Conservation (phyloP, 2,113 vertebrate genomes). For the Stigmatopora argus region DNA sequence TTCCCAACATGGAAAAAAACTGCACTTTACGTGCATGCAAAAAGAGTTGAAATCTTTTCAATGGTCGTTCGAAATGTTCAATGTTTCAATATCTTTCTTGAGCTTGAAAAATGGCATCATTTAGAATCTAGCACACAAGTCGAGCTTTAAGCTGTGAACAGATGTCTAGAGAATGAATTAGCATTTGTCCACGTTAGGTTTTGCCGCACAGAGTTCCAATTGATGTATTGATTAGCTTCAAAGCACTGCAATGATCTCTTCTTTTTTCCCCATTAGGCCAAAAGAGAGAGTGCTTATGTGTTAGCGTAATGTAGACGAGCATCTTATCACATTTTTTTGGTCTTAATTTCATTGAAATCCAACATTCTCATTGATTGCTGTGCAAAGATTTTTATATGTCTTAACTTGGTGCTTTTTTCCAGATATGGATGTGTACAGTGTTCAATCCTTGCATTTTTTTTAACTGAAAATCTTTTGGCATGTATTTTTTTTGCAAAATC, state of each 20-base stretch:
- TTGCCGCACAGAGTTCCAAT: slow-evolving; percentile 24
- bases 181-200: slow-evolving; percentile 21
- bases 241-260: slow-evolving; percentile 12
- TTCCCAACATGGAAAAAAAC: not conserved
- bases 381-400: not conserved
- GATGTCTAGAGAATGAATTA: slow-evolving; percentile 13
- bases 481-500: not conserved
- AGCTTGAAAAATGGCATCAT: not conserved
- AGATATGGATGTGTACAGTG: not conserved
- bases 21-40: not conserved
- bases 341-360: not conserved
- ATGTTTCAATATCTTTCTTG: not conserved
- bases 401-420: not conserved
- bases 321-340: not conserved
- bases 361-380: not conserved
- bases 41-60: not conserved
- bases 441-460: not conserved
- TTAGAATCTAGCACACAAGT: slow-evolving; percentile 9
- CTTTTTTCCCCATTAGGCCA: not conserved
- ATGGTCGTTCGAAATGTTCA: not conserved
- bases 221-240: slow-evolving; percentile 44
- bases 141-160: slow-evolving; percentile 14
- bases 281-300: not conserved
- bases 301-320: not conserved
- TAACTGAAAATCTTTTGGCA: not conserved